These are phyloP conservation scores for Zootermopsis nevadensis DNA, from an alignment of 2,888 invertebrate genomes.

Conservation along the genomic window DNA sequence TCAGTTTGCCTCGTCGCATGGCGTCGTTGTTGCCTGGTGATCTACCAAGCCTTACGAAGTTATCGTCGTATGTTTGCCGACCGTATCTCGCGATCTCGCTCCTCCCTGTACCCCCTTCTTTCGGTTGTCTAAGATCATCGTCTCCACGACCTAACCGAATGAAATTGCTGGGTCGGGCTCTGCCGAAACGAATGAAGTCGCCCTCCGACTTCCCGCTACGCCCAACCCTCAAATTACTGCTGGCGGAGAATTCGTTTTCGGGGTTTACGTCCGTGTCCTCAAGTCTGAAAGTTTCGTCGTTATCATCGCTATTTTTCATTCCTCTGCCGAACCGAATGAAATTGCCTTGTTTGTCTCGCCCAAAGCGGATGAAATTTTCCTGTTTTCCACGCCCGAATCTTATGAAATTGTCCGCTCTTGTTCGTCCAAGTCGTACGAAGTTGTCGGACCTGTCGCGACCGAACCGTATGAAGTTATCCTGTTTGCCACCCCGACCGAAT, in stretches of 20 bases:
- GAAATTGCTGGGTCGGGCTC: conserved; percentile 40
- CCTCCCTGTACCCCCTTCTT: neutral
- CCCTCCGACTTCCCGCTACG: conserved; percentile 51
- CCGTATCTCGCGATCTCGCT: conserved; percentile 42
- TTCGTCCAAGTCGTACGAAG: conserved; percentile 54
- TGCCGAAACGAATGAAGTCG: conserved; percentile 58
- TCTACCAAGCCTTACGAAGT: neutral
- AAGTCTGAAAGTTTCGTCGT: neutral
- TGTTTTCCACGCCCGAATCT: conserved; percentile 54
- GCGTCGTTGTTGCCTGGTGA: conserved; percentile 5
- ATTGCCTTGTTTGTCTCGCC: conserved; percentile 58
- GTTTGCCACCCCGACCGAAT: conserved; percentile 51
- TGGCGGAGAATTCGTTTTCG: neutral
- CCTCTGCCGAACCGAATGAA: conserved; percentile 60
- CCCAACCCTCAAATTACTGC: neutral
- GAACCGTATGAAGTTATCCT: conserved; percentile 65
- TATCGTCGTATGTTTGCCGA: neutral
- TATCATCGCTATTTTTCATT: neutral
- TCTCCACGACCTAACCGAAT: neutral
- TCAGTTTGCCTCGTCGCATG: conserved; percentile 48
- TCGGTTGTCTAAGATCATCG: neutral
- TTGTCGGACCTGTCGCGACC: conserved; percentile 59
- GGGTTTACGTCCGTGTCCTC: neutral
- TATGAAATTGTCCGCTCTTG: conserved; percentile 50
- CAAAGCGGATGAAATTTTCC: conserved; percentile 61